Percentiles rank a stretch among this genome's conserved stretches.
Conservation (phyloP, 2,113 vertebrate species). For the Semicossyphus pulcher region DNA sequence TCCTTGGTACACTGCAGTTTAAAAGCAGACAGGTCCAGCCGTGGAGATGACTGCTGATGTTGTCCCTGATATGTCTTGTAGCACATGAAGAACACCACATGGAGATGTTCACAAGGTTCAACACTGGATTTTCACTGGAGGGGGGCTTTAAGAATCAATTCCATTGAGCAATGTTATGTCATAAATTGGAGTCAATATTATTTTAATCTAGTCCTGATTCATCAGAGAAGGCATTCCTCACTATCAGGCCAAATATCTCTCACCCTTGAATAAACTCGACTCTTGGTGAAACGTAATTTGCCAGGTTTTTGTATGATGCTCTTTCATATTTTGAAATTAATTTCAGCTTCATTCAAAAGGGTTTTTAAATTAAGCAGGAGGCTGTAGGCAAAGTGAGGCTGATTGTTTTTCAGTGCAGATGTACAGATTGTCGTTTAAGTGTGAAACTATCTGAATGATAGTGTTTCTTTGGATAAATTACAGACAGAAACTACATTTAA, state of each 20-base stretch:
- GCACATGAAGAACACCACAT: too few species aligned
- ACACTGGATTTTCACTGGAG: too few species aligned
- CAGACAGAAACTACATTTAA: background rate
- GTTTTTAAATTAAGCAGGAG: slow-evolving; percentile 20
- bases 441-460: background rate
- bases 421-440: background rate
- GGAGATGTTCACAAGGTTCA: too few species aligned
- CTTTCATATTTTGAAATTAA: slow-evolving; percentile 19
- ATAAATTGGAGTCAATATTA: slow-evolving; percentile 49
- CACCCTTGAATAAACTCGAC: slow-evolving; percentile 26
- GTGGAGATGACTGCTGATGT: too few species aligned
- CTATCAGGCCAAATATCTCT: slow-evolving; percentile 29
- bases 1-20: too few species aligned
- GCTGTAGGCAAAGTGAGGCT: background rate
- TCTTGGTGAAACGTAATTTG: slow-evolving; percentile 27
- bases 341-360: slow-evolving; percentile 12
- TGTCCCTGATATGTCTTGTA: too few species aligned
- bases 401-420: slow-evolving; percentile 1
- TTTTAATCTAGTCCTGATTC: too few species aligned
- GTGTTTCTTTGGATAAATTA: background rate
- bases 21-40: too few species aligned
- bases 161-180: slow-evolving; percentile 33
- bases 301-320: slow-evolving; percentile 18
- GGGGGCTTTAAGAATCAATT: slow-evolving; percentile 59
- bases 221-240: slow-evolving; percentile 2